Evolutionary conservation across 1,140 invertebrate genomes (phyloP).

Genomic region (Glossosoma conforme): DNA sequence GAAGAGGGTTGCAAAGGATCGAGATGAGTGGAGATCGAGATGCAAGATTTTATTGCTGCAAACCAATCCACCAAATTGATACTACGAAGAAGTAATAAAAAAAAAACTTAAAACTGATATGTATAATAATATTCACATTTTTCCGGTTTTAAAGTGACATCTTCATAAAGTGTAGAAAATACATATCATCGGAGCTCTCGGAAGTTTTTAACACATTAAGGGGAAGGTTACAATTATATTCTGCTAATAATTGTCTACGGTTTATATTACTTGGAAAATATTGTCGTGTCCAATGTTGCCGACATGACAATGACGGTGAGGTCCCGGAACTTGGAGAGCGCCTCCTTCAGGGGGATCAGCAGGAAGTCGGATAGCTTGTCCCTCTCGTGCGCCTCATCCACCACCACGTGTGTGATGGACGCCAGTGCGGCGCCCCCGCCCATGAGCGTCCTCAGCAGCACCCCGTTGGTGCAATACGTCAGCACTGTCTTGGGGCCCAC

Average conservation of each 20-base stretch:
- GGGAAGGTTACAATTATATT: no score
- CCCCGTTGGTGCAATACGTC: constrained; percentile 89
- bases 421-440: constrained; percentile 60
- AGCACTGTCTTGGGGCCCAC: constrained; percentile 76
- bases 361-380: constrained; percentile 92
- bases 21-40: no score
- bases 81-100: no score
- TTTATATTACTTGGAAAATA: constrained; percentile 65
- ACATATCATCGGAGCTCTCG: no score
- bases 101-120: no score
- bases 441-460: constrained; percentile 82
- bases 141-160: no score
- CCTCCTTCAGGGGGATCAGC: constrained; percentile 76
- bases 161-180: no score
- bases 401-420: constrained; percentile 76
- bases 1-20: no score
- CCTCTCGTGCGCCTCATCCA: constrained; percentile 94
- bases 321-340: constrained; percentile 63
- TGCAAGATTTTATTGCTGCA: no score
- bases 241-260: background rate
- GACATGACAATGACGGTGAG: constrained; percentile 90
- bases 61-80: no score
- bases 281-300: constrained; percentile 78
- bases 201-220: no score
- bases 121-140: no score